Conservation (phyloP, 2,888 invertebrate genomes). For the Melinopterus prodromus region DNA sequence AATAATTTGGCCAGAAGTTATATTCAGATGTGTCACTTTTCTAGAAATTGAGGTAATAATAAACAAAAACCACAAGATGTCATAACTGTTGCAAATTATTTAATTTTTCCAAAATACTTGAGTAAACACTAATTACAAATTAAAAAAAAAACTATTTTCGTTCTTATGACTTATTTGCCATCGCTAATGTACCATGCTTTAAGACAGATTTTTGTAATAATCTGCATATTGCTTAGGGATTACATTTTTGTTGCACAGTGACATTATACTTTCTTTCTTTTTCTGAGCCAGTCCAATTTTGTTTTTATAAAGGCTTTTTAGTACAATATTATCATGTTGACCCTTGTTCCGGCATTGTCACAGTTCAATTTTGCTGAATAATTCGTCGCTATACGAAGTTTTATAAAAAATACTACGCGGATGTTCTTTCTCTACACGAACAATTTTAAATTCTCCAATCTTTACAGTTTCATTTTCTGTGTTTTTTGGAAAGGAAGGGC, state of each 20-base stretch:
- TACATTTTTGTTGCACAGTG: conserved; percentile 13
- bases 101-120: background rate
- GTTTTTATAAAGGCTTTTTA: conserved; percentile 24
- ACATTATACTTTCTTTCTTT: conserved; percentile 15
- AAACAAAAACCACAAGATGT: background rate
- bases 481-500: conserved; percentile 12
- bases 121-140: background rate
- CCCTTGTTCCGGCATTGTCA: background rate
- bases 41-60: conserved; percentile 4
- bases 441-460: conserved; percentile 14
- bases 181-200: conserved; percentile 4
- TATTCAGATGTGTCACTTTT: background rate
- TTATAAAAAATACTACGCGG: background rate
- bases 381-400: background rate
- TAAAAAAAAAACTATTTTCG: background rate
- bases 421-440: conserved; percentile 4
- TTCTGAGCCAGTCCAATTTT: conserved; percentile 15
- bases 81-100: conserved; percentile 4
- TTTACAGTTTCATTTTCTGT: conserved; percentile 17
- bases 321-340: conserved; percentile 11
- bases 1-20: no score
- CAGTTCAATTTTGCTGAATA: background rate
- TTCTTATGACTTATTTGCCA: background rate
- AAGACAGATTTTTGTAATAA: conserved; percentile 23
- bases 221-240: conserved; percentile 18